Evolutionary conservation across 2,797 vertebrate genomes (phyloP).

Genomic region (Hemitrygon akajei): DNA sequence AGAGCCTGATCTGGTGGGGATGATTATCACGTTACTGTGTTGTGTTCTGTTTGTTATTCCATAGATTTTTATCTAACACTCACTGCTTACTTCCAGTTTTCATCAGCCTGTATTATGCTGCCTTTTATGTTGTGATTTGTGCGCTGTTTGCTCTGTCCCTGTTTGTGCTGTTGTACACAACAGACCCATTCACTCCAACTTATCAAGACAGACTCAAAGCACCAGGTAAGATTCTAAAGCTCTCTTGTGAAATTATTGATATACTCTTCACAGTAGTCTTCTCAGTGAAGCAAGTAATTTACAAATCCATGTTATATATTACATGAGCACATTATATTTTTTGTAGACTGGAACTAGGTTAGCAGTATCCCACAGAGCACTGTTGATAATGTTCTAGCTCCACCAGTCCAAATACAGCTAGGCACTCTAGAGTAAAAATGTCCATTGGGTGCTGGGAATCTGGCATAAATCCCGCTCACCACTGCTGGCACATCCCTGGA

Average conservation of each 20-base stretch:
- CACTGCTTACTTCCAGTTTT: slow-evolving; percentile 60
- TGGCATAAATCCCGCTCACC: no score
- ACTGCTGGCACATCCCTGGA: no score
- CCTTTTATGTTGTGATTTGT: slow-evolving; percentile 77
- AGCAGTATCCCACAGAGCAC: no score
- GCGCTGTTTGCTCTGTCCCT: slow-evolving; percentile 68
- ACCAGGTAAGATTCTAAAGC: slow-evolving; percentile 60
- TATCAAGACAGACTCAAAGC: slow-evolving; percentile 79
- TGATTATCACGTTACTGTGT: background rate
- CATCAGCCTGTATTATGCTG: slow-evolving; percentile 82
- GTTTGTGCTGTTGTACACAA: slow-evolving; percentile 70
- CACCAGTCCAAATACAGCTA: no score
- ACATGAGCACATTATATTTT: background rate
- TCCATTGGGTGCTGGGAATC: no score
- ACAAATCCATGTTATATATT: background rate
- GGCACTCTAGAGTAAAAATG: no score
- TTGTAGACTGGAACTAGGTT: no score
- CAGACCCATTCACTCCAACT: slow-evolving; percentile 71
- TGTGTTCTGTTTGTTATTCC: background rate
- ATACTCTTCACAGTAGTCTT: no score
- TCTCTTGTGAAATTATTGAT: background rate
- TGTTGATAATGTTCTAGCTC: no score
- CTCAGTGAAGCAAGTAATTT: background rate
- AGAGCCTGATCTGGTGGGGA: background rate
- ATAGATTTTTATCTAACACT: background rate